Conservation (phyloP, 2,888 invertebrate species). For the Bombylius major region DNA sequence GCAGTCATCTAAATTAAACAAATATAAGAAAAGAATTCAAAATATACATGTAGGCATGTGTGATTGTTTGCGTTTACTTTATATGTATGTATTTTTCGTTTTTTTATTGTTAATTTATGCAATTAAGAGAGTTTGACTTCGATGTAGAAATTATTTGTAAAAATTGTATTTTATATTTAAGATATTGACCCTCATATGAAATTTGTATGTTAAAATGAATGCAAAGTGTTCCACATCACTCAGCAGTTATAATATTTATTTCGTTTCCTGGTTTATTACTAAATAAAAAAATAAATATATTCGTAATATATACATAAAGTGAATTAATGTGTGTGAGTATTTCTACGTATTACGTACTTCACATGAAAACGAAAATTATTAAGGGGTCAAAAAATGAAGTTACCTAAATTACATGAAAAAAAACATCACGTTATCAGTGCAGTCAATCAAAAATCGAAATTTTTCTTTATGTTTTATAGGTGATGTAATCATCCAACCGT, state of each 20-base stretch:
- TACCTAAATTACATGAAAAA: not conserved
- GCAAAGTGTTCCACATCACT: not conserved
- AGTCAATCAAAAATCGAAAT: constrained; percentile 7
- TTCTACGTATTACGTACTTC: no score
- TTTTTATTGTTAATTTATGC: constrained; percentile 4
- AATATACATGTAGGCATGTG: no score
- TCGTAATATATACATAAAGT: no score
- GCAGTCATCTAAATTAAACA: not conserved
- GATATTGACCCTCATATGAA: constrained; percentile 2
- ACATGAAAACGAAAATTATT: not conserved
- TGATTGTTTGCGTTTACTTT: not conserved
- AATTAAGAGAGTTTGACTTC: not conserved
- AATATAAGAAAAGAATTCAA: not conserved
- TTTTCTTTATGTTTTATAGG: constrained; percentile 1
- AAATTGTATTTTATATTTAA: not conserved
- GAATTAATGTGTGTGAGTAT: no score
- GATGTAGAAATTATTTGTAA: not conserved
- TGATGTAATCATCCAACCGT: constrained; percentile 3
- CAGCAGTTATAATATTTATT: not conserved
- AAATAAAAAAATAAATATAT: no score
- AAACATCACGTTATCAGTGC: constrained; percentile 5
- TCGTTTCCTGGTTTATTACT: no score
- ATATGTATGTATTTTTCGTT: not conserved
- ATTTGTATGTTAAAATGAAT: not conserved
- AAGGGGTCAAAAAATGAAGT: not conserved